Base-by-base conservation (phyloP, 2,888 invertebrate genomes). In the Therioaphis trifolii region DNA sequence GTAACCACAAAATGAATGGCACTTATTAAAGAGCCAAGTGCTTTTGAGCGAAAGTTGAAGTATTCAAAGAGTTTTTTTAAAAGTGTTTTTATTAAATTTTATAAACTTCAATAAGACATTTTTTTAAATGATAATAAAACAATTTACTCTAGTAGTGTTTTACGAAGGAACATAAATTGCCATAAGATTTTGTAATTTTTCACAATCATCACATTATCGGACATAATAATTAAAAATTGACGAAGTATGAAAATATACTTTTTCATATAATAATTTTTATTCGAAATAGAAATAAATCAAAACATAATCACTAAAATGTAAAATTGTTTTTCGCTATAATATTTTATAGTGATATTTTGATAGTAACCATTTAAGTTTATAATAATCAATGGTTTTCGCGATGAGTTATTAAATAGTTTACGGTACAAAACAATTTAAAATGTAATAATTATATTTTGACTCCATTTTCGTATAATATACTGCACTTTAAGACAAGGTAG, bases 11-110 rank as follows among this genome's bases (percentile, higher is more conserved):
- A 71, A 71, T 27, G 71, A 71, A 49, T 27, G 27, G 43, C 71
- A 49, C 71, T 71, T 71, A 27, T 18, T 49, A 49, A 71, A 71
- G 2, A 69, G 27, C 49, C 27, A 29, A 72, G 71, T 52, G 71
- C 35, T 49, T 72, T 49, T 18, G 7, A n/a, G 29, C n/a, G n/a
- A 71, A 40, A 49, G 68, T 43, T 21, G 40, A 21, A 66, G 35
- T 35, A 27, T 61, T n/a, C 27, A 15, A 27, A 63, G 12, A 63
- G 24, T 4, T 18, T 18, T 24, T 63, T 29, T 2, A 58, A 58
- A 58, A 58, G 21, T 58, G 24, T 58, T 0, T 58, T 58, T 24
- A 21, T 58, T 12, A 3, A 11, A 24, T 21, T 58, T 58, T 21
- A 24, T 58, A 58, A 58, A 58, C 58, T 58, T 58, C 12, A 21